Evolutionary conservation across 2,797 vertebrate species (phyloP).

Genomic region (Bovichtus diacanthus): DNA sequence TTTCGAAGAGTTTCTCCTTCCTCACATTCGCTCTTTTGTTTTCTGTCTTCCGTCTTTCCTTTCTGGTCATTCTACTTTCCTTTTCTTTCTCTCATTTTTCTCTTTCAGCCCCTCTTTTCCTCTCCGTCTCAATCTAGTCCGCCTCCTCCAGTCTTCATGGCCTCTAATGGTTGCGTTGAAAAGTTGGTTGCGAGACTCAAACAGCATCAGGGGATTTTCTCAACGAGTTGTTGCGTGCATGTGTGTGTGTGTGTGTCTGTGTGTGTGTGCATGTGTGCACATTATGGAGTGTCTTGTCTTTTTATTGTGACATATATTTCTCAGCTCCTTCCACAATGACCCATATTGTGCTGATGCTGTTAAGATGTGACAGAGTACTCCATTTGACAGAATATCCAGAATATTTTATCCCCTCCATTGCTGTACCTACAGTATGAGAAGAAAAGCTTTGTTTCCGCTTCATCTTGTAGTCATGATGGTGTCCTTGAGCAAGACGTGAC

Average conservation of each 20-base stretch:
- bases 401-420: slow-evolving; percentile 2
- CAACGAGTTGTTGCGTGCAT: not conserved
- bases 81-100: slow-evolving; percentile 9
- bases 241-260: too few species aligned
- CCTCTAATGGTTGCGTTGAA: slow-evolving; percentile 32
- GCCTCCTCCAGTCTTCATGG: slow-evolving; percentile 1
- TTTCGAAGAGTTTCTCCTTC: slow-evolving; percentile 5
- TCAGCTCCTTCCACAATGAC: slow-evolving; percentile 24
- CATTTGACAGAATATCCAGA: slow-evolving; percentile 32
- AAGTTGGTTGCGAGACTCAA: slow-evolving; percentile 28
- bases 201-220: slow-evolving; percentile 30
- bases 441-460: slow-evolving; percentile 2
- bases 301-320: slow-evolving; percentile 45
- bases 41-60: not conserved
- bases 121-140: not conserved
- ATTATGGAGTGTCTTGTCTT: slow-evolving; percentile 20
- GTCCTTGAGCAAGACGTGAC: slow-evolving; percentile 23
- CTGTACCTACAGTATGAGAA: slow-evolving; percentile 6
- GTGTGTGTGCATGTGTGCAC: not conserved
- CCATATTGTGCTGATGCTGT: slow-evolving; percentile 20
- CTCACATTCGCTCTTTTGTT: not conserved
- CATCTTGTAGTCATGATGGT: not conserved
- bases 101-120: not conserved
- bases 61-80: slow-evolving; percentile 16
- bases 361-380: slow-evolving; percentile 29